Conservation (phyloP, 1,140 invertebrate genomes). For the Drosophila nasuta region DNA sequence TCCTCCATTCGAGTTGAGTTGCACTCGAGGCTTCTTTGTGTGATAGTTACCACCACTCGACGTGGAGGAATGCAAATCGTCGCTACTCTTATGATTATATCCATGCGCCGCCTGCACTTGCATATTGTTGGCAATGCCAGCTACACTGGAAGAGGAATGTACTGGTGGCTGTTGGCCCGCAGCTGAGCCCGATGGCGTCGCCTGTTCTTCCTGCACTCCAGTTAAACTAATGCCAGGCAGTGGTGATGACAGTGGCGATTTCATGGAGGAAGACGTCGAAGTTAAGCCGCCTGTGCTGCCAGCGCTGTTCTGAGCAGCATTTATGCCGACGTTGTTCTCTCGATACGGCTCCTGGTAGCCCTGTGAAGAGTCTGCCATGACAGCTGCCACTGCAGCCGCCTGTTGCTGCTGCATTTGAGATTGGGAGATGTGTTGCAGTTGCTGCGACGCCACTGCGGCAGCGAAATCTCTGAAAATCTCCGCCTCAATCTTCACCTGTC, state of each 20-base stretch:
- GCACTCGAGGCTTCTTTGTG: conserved; percentile 73
- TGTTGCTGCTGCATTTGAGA: conserved; percentile 73
- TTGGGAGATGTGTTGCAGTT: conserved; percentile 78
- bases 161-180: conserved; percentile 56
- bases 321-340: conserved; percentile 47
- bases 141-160: conserved; percentile 69
- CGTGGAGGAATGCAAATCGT: conserved; percentile 71
- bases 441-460: conserved; percentile 79
- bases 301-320: conserved; percentile 50
- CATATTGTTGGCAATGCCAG: conserved; percentile 39
- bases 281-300: conserved; percentile 61
- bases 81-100: conserved; percentile 60
- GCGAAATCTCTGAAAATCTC: conserved; percentile 81
- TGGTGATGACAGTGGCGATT: conserved; percentile 81
- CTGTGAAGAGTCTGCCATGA: conserved; percentile 79
- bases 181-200: conserved; percentile 35
- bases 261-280: conserved; percentile 82
- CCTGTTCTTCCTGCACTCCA: conserved; percentile 39
- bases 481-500: conserved; percentile 78
- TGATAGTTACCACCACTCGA: conserved; percentile 59
- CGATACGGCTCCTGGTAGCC: conserved; percentile 77
- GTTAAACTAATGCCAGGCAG: conserved; percentile 40
- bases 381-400: conserved; percentile 71
- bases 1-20: conserved; percentile 57
- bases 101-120: conserved; percentile 48